phyloP scores from a whole-genome alignment of 2,888 invertebrate species.

The Strigamia crassipes region DNA sequence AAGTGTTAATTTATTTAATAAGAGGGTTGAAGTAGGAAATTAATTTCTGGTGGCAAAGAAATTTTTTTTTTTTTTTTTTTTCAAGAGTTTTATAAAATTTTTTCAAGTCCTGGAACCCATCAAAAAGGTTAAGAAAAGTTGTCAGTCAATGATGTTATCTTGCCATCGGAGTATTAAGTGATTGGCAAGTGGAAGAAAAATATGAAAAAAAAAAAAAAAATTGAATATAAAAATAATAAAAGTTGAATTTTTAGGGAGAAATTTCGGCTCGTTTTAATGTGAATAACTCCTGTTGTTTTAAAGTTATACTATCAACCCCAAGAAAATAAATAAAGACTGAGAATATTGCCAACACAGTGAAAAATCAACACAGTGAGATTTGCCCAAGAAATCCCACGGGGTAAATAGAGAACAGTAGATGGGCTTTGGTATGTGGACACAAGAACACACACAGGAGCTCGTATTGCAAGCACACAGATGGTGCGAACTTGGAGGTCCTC shows the following conservation, averaged over 20 bases:
- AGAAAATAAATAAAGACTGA: neutral
- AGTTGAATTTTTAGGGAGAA: no score
- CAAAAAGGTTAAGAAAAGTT: constrained; percentile 19
- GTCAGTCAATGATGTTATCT: constrained; percentile 13
- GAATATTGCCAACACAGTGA: constrained; percentile 1
- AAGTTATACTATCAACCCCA: neutral
- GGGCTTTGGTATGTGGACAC: constrained; percentile 40
- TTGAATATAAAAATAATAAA: neutral
- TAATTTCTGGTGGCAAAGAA: neutral
- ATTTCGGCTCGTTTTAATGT: no score
- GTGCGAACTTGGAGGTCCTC: constrained; percentile 39
- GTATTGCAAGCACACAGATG: constrained; percentile 38
- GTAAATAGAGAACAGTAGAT: constrained; percentile 34
- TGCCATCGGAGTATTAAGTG: constrained; percentile 1
- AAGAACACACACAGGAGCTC: constrained; percentile 33
- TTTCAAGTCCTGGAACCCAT: neutral
- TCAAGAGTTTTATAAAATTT: neutral
- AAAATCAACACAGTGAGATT: constrained; percentile 28
- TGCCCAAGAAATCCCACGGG: constrained; percentile 37
- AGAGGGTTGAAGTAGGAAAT: constrained; percentile 23
- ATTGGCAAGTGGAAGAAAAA: constrained; percentile 1
- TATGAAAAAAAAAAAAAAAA: neutral
- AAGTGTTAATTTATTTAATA: constrained; percentile 36
- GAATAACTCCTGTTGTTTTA: neutral
- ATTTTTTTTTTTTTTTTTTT: neutral